Percentiles rank a stretch among this genome's conserved stretches.
Conservation (phyloP, 2,888 invertebrate genomes). For the Andrena haemorrhoa region DNA sequence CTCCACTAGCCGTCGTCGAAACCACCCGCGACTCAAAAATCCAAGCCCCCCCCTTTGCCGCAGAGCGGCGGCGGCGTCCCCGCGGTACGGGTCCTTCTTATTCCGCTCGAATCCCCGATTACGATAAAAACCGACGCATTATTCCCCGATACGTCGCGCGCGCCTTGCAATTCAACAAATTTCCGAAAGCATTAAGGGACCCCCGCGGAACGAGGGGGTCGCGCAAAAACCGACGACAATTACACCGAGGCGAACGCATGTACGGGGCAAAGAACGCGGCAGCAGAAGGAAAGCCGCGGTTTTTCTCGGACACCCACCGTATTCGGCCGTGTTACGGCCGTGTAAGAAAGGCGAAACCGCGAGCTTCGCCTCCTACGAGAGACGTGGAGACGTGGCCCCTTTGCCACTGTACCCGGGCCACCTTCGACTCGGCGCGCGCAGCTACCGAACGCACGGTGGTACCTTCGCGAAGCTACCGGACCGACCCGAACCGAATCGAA, state of each 20-base stretch:
- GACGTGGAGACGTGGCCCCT: background rate
- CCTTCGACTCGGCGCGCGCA: background rate
- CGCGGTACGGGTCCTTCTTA: background rate
- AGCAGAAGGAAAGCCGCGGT: constrained; percentile 49
- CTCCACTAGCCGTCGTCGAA: too few relatives aligned
- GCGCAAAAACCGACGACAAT: constrained; percentile 45
- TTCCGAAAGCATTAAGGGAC: constrained; percentile 52
- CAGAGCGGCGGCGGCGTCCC: too few relatives aligned
- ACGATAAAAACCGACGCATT: constrained; percentile 29
- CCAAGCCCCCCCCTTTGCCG: too few relatives aligned
- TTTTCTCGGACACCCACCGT: constrained; percentile 46
- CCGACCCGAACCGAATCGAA: constrained; percentile 12
- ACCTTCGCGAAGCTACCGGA: constrained; percentile 17
- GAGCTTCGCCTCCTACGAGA: constrained; percentile 35
- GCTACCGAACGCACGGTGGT: background rate
- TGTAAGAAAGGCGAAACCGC: constrained; percentile 43
- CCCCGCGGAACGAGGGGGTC: constrained; percentile 19
- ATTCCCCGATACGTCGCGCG: constrained; percentile 23
- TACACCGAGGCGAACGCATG: constrained; percentile 42
- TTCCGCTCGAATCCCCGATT: background rate
- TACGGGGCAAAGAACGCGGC: constrained; percentile 46
- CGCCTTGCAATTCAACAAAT: constrained; percentile 43
- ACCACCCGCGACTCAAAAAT: too few relatives aligned
- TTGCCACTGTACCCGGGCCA: background rate
- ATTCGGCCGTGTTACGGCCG: constrained; percentile 43